Conservation (phyloP, 2,797 vertebrate genomes). For the Micromesistius poutassou region DNA sequence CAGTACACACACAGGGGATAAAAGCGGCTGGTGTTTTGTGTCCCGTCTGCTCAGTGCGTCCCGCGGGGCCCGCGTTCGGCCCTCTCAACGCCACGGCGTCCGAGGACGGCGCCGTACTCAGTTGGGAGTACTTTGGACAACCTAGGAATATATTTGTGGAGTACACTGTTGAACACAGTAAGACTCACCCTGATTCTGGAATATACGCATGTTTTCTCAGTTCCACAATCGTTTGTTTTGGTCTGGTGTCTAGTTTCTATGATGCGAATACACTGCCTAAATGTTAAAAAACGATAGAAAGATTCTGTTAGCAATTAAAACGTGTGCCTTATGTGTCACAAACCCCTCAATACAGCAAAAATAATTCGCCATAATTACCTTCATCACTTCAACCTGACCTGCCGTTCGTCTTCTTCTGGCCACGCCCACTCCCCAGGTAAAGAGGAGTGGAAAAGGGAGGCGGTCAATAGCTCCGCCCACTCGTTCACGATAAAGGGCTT, state of each 20-base stretch:
- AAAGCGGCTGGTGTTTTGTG: not conserved
- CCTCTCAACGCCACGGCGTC: conserved; percentile 81
- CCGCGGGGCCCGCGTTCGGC: conserved; percentile 81
- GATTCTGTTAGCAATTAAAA: not conserved
- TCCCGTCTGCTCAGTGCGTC: conserved; percentile 77
- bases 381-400: not conserved
- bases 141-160: conserved; percentile 92
- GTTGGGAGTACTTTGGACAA: conserved; percentile 92
- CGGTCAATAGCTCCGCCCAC: conserved; percentile 85
- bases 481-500: conserved; percentile 90
- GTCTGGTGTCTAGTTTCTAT: not conserved
- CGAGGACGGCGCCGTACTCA: conserved; percentile 87
- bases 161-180: conserved; percentile 95
- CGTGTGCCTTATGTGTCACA: not conserved
- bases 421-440: conserved; percentile 77
- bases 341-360: not conserved
- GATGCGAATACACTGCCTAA: not conserved
- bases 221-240: not conserved
- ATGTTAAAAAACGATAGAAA: not conserved
- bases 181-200: conserved; percentile 60
- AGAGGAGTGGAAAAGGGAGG: conserved; percentile 92
- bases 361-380: not conserved
- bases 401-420: conserved; percentile 31
- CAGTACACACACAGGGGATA: not conserved
- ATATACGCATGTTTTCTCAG: conserved; percentile 16